These are phyloP conservation scores for Luehdorfia chinensis DNA, from an alignment of 1,140 invertebrate genomes.

Conservation along the genomic window DNA sequence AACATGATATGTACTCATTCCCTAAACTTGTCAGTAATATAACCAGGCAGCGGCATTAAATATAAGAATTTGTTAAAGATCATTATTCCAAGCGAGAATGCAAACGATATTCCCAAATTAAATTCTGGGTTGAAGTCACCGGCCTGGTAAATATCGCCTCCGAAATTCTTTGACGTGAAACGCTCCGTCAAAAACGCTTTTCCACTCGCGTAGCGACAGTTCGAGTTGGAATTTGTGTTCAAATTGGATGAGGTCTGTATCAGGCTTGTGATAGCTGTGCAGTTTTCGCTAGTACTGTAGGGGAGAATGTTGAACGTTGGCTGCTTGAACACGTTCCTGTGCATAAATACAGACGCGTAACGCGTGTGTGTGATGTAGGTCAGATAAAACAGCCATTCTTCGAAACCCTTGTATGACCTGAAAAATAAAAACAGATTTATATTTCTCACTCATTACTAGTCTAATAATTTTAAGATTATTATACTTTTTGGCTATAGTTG, in stretches of 20 bases:
- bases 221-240: slow-evolving; percentile 72
- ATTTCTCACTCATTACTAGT: no score
- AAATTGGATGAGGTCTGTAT: slow-evolving; percentile 71
- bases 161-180: slow-evolving; percentile 80
- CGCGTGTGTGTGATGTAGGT: slow-evolving; percentile 87
- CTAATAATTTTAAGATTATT: no score
- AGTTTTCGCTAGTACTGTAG: slow-evolving; percentile 74
- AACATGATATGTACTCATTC: no score
- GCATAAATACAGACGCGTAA: slow-evolving; percentile 85
- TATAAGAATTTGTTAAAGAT: slow-evolving; percentile 92
- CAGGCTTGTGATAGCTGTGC: slow-evolving; percentile 71
- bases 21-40: slow-evolving; percentile 92
- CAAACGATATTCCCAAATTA: slow-evolving; percentile 90
- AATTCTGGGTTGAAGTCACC: slow-evolving; percentile 83
- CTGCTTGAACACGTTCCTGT: slow-evolving; percentile 81
- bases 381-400: slow-evolving; percentile 89
- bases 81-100: slow-evolving; percentile 88
- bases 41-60: slow-evolving; percentile 89
- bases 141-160: slow-evolving; percentile 78
- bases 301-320: slow-evolving; percentile 73
- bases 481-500: no score
- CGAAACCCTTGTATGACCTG: slow-evolving; percentile 83
- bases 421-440: background rate
- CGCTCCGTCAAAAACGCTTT: slow-evolving; percentile 85
- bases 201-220: slow-evolving; percentile 85